Percentiles rank a stretch among this genome's conserved stretches.
phyloP scores from a whole-genome alignment of 1,140 invertebrate species.

The Drosophila nebulosa region DNA sequence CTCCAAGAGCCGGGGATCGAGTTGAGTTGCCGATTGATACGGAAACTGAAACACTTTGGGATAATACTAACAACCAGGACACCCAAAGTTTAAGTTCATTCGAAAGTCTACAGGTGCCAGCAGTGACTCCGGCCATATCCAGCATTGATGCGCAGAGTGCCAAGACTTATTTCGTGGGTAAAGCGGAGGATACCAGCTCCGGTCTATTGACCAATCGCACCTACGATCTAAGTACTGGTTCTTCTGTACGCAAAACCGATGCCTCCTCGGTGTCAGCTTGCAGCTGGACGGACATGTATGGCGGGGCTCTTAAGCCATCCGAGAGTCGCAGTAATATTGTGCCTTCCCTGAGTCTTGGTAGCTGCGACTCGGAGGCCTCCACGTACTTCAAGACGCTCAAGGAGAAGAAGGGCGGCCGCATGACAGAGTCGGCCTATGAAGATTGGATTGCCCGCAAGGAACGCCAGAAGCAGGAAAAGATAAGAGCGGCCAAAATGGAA shows the following conservation, averaged over 20 bases:
- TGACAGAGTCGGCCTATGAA: constrained; percentile 23
- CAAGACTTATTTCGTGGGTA: not conserved
- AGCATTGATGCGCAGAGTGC: not conserved
- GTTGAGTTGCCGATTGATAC: not conserved
- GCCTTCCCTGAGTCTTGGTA: constrained; percentile 37
- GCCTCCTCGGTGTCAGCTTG: constrained; percentile 47
- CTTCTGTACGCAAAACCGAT: constrained; percentile 12
- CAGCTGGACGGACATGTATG: constrained; percentile 58
- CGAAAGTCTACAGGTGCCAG: not conserved
- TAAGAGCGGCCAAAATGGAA: constrained; percentile 32
- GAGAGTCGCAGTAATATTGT: constrained; percentile 42
- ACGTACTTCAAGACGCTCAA: constrained; percentile 45
- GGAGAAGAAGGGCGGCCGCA: constrained; percentile 34
- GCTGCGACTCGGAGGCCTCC: constrained; percentile 25
- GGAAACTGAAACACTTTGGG: constrained; percentile 20
- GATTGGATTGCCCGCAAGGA: constrained; percentile 54
- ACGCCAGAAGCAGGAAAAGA: constrained; percentile 38
- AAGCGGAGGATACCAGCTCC: not conserved
- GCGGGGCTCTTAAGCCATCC: too few species aligned
- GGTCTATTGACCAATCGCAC: constrained; percentile 47
- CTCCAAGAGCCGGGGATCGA: not conserved
- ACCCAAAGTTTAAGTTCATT: not conserved
- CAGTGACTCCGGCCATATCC: not conserved
- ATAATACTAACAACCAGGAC: not conserved
- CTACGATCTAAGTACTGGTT: constrained; percentile 17